Evolutionary conservation across 2,113 vertebrate species (phyloP).

Genomic region (Melanostigma gelatinosum): DNA sequence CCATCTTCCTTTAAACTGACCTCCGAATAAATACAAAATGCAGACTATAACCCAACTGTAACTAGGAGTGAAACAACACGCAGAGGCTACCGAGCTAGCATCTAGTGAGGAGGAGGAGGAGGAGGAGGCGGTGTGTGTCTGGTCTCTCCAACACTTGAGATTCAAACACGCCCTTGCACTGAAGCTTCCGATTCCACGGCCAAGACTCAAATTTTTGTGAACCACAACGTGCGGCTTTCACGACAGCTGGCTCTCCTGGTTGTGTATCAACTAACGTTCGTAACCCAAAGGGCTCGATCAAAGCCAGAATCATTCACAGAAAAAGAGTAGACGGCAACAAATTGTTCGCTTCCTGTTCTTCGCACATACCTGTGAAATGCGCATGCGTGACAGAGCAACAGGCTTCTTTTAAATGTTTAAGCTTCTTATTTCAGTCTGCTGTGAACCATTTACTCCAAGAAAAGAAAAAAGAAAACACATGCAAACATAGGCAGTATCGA

Average conservation of each 20-base stretch:
- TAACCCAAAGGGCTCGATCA: not conserved
- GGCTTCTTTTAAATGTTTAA: slow-evolving; percentile 32
- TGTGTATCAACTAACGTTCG: not conserved
- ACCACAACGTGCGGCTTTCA: not conserved
- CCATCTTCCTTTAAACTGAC: slow-evolving; percentile 83
- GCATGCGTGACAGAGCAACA: slow-evolving; percentile 70
- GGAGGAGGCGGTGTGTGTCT: not conserved
- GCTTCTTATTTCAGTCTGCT: not conserved
- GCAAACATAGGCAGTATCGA: not conserved
- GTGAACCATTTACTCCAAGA: not conserved
- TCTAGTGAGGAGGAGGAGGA: slow-evolving; percentile 53
- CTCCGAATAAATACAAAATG: slow-evolving; percentile 43
- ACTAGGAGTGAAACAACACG: slow-evolving; percentile 64
- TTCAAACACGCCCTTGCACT: slow-evolving; percentile 75
- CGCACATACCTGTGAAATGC: slow-evolving; percentile 34
- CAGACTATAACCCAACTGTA: slow-evolving; percentile 60
- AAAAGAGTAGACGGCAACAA: slow-evolving; percentile 22
- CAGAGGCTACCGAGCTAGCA: slow-evolving; percentile 78
- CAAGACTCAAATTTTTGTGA: not conserved
- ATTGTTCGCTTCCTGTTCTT: slow-evolving; percentile 70
- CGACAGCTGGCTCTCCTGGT: not conserved
- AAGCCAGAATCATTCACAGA: not conserved
- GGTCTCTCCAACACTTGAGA: slow-evolving; percentile 48
- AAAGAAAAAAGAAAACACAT: not conserved
- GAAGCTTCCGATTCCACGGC: slow-evolving; percentile 4